Conservation (phyloP, 2,888 invertebrate genomes). For the Seira musarum region DNA sequence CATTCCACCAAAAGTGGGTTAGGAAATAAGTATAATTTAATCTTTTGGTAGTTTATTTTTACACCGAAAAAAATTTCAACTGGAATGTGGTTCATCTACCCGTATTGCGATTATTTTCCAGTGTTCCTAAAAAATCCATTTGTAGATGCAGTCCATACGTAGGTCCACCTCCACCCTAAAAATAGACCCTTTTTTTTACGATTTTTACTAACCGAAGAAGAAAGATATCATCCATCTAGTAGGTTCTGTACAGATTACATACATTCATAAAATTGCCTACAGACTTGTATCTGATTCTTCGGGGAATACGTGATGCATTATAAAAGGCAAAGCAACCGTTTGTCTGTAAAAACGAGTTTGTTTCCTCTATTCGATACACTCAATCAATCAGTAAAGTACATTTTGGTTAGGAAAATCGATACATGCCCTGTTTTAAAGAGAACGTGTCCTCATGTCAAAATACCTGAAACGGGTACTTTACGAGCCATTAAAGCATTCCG, state of each 20-base stretch:
- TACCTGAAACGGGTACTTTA: too few species aligned
- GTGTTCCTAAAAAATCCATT: not conserved
- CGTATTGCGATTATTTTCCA: not conserved
- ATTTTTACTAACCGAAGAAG: not conserved
- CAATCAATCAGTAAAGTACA: too few species aligned
- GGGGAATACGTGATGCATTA: not conserved
- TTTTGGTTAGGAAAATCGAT: too few species aligned
- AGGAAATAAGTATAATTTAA: conserved; percentile 6
- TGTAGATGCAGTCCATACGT: not conserved
- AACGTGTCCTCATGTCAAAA: too few species aligned
- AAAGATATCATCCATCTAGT: not conserved
- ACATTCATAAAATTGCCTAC: not conserved
- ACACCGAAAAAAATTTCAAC: not conserved
- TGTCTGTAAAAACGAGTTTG: not conserved
- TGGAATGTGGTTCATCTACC: not conserved
- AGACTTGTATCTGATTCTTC: not conserved
- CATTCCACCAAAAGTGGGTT: not conserved
- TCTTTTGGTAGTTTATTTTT: not conserved
- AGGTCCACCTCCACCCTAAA: not conserved
- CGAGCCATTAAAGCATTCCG: too few species aligned
- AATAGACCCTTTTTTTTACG: not conserved
- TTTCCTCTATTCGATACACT: not conserved
- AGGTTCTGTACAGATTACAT: not conserved
- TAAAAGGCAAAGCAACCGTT: too few species aligned
- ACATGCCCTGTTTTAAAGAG: too few species aligned